Conservation (phyloP, 2,888 invertebrate genomes). For the Synergus japonicus region DNA sequence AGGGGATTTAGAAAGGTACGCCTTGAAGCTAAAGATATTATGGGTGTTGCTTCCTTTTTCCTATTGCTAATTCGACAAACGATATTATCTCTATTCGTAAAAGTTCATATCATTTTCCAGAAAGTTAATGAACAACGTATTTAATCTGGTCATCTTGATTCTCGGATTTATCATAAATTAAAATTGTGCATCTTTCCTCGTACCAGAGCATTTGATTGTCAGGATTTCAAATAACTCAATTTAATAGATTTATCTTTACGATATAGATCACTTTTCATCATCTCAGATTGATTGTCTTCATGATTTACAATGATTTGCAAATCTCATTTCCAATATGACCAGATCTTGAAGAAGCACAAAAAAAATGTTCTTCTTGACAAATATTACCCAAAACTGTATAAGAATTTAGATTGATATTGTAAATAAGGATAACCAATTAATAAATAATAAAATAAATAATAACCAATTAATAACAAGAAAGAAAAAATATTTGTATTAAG, state of each 20-base stretch:
- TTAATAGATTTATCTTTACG: not conserved
- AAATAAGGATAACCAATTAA: not conserved
- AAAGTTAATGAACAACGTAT: not conserved
- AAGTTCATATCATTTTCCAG: not conserved
- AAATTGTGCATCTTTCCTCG: not conserved
- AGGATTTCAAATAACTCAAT: not conserved
- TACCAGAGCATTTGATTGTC: conserved; percentile 6
- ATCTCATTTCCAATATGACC: not conserved
- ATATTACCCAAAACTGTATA: not conserved
- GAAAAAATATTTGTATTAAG: too few species aligned
- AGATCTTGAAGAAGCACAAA: not conserved
- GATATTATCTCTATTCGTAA: not conserved
- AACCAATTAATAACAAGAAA: too few species aligned
- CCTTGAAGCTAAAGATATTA: conserved; percentile 8
- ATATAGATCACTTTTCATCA: not conserved
- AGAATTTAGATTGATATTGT: not conserved
- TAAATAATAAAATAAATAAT: too few species aligned
- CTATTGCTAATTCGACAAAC: conserved; percentile 3
- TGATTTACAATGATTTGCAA: not conserved
- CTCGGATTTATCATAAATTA: not conserved
- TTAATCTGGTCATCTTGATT: not conserved
- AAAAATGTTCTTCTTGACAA: not conserved
- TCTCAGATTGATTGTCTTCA: conserved; percentile 14
- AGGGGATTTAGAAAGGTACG: conserved; percentile 26
- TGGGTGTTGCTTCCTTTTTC: not conserved